Conservation (phyloP, 2,797 vertebrate species). For the Babyrousa celebensis region DNA sequence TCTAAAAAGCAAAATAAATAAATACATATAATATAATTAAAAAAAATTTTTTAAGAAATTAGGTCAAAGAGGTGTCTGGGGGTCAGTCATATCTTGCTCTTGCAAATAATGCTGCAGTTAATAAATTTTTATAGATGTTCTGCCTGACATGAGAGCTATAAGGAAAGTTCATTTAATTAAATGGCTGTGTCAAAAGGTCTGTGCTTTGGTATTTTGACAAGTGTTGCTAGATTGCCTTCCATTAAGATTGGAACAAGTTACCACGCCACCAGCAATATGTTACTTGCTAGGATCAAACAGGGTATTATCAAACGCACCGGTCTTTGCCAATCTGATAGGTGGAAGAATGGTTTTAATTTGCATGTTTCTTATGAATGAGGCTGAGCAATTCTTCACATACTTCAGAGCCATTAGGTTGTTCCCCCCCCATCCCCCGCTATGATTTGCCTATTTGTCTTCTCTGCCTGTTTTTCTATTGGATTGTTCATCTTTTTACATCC, state of each 20-base stretch:
- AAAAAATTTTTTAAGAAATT: neutral
- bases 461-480: neutral
- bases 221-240: conserved; percentile 31
- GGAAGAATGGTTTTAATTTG: conserved; percentile 53
- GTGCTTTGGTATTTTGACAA: conserved; percentile 1
- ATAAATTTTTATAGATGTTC: neutral
- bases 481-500: neutral
- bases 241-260: conserved; percentile 22
- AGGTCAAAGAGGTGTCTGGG: neutral
- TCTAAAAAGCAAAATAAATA: too few species aligned
- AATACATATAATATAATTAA: too few species aligned
- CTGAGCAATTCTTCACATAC: conserved; percentile 10
- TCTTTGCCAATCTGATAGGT: conserved; percentile 57
- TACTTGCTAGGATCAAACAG: conserved; percentile 20
- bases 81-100: neutral
- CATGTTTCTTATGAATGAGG: conserved; percentile 46
- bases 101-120: neutral
- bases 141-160: neutral
- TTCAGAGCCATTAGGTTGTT: neutral
- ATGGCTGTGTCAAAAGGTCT: neutral
- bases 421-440: neutral
- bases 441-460: conserved; percentile 31
- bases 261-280: neutral
- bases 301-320: neutral
- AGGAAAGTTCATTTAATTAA: conserved; percentile 40